These are phyloP conservation scores for Pseudorhiza aurosa DNA, from an alignment of 30 jellyfish, hydroid and myxozoan genomes.

Conservation along the genomic window DNA sequence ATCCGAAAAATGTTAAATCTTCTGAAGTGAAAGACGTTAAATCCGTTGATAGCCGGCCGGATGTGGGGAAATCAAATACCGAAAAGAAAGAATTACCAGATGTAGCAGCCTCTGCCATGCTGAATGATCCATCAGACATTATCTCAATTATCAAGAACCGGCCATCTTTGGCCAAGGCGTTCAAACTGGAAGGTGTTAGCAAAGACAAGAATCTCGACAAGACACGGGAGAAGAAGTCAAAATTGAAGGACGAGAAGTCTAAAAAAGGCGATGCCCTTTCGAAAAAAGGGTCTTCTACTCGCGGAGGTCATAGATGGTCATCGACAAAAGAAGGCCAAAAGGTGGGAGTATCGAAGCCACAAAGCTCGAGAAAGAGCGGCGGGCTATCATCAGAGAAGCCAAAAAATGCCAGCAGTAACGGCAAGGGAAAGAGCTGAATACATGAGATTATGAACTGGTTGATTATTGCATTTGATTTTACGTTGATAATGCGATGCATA, in stretches of 20 bases:
- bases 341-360: constrained; percentile 5
- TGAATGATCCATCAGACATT: constrained; percentile 58
- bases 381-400: constrained; percentile 15
- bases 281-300: background rate
- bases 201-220: constrained; percentile 28
- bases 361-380: constrained; percentile 20
- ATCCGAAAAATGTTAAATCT: background rate
- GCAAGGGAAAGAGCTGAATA: constrained; percentile 6
- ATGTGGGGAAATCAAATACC: constrained; percentile 25
- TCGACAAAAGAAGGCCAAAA: constrained; percentile 45
- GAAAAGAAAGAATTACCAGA: constrained; percentile 37
- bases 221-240: constrained; percentile 12
- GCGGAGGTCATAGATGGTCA: constrained; percentile 30
- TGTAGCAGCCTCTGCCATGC: constrained; percentile 66
- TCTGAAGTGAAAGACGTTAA: background rate
- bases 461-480: constrained; percentile 30
- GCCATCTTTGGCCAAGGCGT: constrained; percentile 71
- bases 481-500: constrained; percentile 8
- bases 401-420: constrained; percentile 3
- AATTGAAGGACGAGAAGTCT: constrained; percentile 26
- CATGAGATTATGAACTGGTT: background rate
- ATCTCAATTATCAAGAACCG: constrained; percentile 48
- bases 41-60: background rate
- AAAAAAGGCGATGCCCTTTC: constrained; percentile 9
- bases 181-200: constrained; percentile 11